phyloP scores from a whole-genome alignment of 2,113 vertebrate genomes.

The Eurystomus gularis region DNA sequence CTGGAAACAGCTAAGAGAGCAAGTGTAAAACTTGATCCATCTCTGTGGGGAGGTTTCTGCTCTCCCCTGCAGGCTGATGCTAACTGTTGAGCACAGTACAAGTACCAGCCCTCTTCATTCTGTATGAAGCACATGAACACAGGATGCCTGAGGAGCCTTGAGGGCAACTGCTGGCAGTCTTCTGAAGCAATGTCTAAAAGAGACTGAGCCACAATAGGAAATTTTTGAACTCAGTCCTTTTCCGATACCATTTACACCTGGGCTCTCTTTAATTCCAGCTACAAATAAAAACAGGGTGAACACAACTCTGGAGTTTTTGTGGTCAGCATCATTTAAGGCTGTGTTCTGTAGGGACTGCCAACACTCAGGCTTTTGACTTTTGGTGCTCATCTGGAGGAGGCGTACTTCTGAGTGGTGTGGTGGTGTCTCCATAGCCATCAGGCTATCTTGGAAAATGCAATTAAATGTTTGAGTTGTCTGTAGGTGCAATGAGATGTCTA shows the following conservation, averaged over 20 bases:
- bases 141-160: neutral
- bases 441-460: neutral
- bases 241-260: neutral
- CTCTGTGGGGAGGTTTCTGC: neutral
- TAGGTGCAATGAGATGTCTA: neutral
- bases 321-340: neutral
- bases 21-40: neutral
- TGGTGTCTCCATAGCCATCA: neutral
- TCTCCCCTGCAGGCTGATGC: neutral
- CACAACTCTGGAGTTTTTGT: fast-evolving
- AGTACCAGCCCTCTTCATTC: neutral
- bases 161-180: neutral
- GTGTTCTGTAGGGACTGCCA: fast-evolving
- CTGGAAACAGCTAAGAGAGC: neutral
- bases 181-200: neutral
- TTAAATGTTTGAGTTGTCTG: neutral
- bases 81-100: neutral
- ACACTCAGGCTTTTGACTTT: neutral
- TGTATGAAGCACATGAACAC: neutral
- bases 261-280: neutral
- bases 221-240: neutral
- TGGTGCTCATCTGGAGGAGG: neutral
- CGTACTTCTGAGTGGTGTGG: neutral
- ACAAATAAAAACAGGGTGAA: neutral
- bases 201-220: neutral